These are phyloP conservation scores for Zenarchopterus dispar DNA, from an alignment of 2,797 vertebrate genomes.

Conservation along the genomic window DNA sequence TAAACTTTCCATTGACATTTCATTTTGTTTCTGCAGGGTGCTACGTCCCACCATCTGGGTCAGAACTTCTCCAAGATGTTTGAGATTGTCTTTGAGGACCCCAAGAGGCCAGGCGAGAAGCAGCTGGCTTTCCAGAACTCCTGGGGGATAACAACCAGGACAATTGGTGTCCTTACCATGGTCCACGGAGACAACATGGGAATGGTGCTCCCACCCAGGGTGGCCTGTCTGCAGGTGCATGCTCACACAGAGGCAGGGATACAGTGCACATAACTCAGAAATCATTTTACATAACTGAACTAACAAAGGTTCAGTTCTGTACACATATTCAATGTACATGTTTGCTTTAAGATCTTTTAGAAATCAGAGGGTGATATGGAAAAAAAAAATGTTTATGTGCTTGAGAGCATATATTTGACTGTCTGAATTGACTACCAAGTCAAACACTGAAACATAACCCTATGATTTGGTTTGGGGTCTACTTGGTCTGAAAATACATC, in stretches of 20 bases:
- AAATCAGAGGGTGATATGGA: too few species aligned
- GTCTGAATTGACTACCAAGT: too few species aligned
- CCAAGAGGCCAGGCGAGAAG: conserved; percentile 93
- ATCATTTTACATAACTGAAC: too few species aligned
- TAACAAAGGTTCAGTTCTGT: too few species aligned
- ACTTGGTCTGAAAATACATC: too few species aligned
- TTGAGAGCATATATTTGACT: too few species aligned
- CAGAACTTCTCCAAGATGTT: conserved; percentile 99
- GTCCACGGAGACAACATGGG: conserved; percentile 98
- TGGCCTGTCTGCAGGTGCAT: conserved; percentile 93
- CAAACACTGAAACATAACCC: too few species aligned
- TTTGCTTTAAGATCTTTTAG: too few species aligned
- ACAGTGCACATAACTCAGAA: too few species aligned
- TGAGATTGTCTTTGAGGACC: conserved; percentile 96
- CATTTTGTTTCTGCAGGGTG: conserved; percentile 83
- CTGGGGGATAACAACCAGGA: conserved; percentile 97
- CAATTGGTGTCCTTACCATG: conserved; percentile 97
- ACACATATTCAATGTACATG: too few species aligned
- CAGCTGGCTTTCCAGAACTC: conserved; percentile 97
- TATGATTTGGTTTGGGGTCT: too few species aligned
- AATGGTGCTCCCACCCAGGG: conserved; percentile 91
- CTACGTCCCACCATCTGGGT: conserved; percentile 95
- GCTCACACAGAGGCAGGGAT: not conserved
- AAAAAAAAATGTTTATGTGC: too few species aligned
- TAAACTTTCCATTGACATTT: not conserved